Percentiles rank a stretch among this genome's conserved stretches.
phyloP scores from a whole-genome alignment of 2,888 invertebrate genomes.

The Scaptomyza caliginosa region DNA sequence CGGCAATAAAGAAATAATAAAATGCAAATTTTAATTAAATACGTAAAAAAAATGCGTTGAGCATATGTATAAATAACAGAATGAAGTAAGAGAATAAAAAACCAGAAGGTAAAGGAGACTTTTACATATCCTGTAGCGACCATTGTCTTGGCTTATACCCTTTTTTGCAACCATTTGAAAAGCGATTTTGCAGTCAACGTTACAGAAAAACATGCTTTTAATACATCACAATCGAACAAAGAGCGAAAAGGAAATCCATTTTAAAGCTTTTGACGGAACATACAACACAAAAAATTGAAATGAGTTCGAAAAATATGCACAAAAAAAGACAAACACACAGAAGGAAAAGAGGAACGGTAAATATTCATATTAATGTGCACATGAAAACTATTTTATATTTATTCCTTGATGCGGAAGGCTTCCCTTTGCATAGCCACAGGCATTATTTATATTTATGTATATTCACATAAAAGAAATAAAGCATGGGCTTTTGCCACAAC shows the following conservation, averaged over 20 bases:
- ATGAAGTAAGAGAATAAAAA: constrained; percentile 1
- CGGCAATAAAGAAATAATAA: not conserved
- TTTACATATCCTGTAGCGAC: too few species aligned
- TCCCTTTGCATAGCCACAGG: constrained; percentile 9
- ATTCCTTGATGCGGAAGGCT: constrained; percentile 20
- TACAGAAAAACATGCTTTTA: constrained; percentile 21
- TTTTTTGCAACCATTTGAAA: not conserved
- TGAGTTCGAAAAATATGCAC: constrained; percentile 8
- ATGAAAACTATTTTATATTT: constrained; percentile 52
- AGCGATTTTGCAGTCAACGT: constrained; percentile 12
- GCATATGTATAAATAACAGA: constrained; percentile 14
- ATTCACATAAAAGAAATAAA: not conserved
- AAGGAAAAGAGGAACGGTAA: not conserved
- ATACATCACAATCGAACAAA: constrained; percentile 1
- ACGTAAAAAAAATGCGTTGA: not conserved
- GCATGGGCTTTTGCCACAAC: constrained; percentile 5
- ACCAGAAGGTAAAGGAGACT: too few species aligned
- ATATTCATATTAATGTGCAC: constrained; percentile 26
- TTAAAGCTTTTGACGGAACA: too few species aligned
- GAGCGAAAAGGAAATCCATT: constrained; percentile 7
- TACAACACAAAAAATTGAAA: constrained; percentile 21
- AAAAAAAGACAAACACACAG: too few species aligned
- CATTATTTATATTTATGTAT: too few species aligned
- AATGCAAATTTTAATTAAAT: not conserved
- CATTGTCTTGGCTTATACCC: not conserved